These are phyloP conservation scores for Loriculus beryllinus DNA, from an alignment of 2,797 vertebrate species.

Conservation along the genomic window DNA sequence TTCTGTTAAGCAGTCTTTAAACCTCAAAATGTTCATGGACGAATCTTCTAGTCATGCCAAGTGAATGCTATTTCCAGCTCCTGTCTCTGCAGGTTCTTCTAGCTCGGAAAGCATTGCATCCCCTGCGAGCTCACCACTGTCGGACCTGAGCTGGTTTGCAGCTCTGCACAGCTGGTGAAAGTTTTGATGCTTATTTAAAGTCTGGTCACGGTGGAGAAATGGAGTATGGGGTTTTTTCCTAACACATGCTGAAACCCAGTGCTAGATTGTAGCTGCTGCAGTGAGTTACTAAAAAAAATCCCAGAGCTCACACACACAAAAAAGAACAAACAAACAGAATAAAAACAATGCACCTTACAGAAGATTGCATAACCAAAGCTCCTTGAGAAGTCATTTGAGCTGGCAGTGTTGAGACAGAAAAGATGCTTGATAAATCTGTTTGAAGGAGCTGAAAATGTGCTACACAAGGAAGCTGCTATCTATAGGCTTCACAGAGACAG, in stretches of 20 bases:
- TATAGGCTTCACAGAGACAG: constrained; percentile 45
- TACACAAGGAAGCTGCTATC: constrained; percentile 62
- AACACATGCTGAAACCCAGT: constrained; percentile 16
- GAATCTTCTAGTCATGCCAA: neutral
- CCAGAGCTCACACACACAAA: neutral
- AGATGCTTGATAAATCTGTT: constrained; percentile 59
- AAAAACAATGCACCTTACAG: constrained; percentile 35
- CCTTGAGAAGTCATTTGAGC: constrained; percentile 58
- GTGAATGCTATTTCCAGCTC: neutral
- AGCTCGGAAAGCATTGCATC: neutral
- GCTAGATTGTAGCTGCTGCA: constrained; percentile 47
- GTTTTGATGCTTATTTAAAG: constrained; percentile 45
- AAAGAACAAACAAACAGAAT: neutral
- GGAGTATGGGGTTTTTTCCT: neutral
- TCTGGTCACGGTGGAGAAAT: neutral
- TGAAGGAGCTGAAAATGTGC: constrained; percentile 56
- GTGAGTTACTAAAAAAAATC: constrained; percentile 28
- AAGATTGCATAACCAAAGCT: constrained; percentile 54
- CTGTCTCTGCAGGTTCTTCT: neutral
- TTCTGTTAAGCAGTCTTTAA: neutral
- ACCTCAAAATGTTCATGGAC: neutral
- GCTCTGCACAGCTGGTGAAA: constrained; percentile 27
- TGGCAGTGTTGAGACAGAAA: constrained; percentile 50
- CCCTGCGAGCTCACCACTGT: neutral
- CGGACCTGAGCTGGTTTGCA: neutral